phyloP scores from a whole-genome alignment of 2,113 vertebrate genomes.

The Sula dactylatra region DNA sequence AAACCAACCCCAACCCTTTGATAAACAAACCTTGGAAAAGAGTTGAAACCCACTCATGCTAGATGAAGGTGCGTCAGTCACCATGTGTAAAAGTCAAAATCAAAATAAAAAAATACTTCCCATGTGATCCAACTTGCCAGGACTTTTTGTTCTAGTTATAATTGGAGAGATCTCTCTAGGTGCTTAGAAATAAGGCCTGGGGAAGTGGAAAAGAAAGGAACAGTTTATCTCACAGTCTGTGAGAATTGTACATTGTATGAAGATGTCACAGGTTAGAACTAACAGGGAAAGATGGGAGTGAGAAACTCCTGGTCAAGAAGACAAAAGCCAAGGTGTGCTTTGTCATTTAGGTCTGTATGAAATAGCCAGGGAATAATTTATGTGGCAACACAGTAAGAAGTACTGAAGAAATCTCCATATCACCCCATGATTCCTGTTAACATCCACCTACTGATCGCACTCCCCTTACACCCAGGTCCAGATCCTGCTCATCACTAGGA shows the following conservation, averaged over 20 bases:
- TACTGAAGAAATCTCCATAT: not conserved
- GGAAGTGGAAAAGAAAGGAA: not conserved
- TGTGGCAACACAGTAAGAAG: not conserved
- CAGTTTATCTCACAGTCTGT: not conserved
- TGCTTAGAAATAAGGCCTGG: not conserved
- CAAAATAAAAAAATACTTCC: not conserved
- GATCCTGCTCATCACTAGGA: not conserved
- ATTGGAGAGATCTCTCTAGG: not conserved
- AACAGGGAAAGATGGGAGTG: not conserved
- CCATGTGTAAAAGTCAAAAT: not conserved
- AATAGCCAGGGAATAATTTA: not conserved
- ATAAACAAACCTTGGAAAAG: slow-evolving; percentile 17
- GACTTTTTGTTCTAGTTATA: not conserved
- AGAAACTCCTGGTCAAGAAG: not conserved
- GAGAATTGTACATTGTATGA: not conserved
- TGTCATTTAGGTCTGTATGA: not conserved
- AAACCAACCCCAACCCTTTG: not conserved
- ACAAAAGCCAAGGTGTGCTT: not conserved
- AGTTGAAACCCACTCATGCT: not conserved
- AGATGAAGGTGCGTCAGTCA: not conserved
- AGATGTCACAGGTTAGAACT: not conserved
- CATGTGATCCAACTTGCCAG: not conserved
- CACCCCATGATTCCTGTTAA: not conserved
- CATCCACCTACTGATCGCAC: not conserved
- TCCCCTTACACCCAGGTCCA: not conserved